These are phyloP conservation scores for Melanocharis versteri DNA, from an alignment of 2,113 vertebrate genomes.

Conservation along the genomic window DNA sequence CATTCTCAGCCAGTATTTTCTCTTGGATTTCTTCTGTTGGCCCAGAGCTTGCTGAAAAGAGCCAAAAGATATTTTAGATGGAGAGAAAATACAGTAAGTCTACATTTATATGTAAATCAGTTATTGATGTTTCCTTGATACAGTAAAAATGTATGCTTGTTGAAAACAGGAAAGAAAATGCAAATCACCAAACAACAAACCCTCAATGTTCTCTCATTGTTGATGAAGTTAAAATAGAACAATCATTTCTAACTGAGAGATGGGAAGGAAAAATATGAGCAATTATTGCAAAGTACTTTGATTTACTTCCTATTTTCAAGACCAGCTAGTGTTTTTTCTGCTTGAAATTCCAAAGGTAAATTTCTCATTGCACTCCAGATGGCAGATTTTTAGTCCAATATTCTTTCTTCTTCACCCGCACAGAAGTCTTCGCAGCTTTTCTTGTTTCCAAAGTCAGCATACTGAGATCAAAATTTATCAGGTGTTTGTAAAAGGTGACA, in stretches of 20 bases:
- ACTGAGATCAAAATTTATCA: not conserved
- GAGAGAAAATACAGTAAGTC: not conserved
- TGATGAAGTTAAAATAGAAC: not conserved
- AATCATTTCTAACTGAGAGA: not conserved
- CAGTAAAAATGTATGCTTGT: not conserved
- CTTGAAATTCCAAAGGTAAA: not conserved
- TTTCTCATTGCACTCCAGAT: not conserved
- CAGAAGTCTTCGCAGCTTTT: not conserved
- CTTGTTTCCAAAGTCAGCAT: not conserved
- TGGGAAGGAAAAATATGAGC: not conserved
- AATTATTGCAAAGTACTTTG: not conserved
- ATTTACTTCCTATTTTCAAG: not conserved
- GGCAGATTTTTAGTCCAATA: not conserved
- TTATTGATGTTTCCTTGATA: not conserved
- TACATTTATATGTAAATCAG: not conserved
- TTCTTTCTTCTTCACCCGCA: not conserved
- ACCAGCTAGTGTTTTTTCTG: not conserved
- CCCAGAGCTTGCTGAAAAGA: not conserved
- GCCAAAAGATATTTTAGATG: not conserved
- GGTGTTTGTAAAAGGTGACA: not conserved
- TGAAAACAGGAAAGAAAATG: not conserved
- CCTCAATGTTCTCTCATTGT: not conserved
- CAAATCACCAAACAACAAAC: not conserved
- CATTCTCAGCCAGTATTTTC: not conserved
- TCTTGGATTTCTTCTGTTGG: not conserved